phyloP scores from a whole-genome alignment of 2,797 vertebrate genomes.

The Acipenser transmontanus region DNA sequence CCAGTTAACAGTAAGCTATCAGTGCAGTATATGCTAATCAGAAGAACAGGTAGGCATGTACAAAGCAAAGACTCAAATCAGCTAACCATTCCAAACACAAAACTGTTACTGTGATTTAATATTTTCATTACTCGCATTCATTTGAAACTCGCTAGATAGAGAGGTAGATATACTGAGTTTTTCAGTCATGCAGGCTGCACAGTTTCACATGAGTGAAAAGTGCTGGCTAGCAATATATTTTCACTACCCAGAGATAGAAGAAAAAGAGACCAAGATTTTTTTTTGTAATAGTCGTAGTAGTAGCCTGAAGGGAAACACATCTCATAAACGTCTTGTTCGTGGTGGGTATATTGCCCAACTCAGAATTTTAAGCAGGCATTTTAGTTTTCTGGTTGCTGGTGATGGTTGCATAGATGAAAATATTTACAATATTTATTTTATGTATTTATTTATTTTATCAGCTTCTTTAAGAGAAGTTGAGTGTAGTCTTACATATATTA shows the following conservation, averaged over 20 bases:
- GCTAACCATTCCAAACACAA: no score
- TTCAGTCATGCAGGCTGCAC: no score
- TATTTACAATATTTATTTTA: no score
- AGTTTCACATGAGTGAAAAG: not conserved
- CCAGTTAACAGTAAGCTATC: no score
- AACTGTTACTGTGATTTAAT: no score
- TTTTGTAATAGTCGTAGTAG: not conserved
- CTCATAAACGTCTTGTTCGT: not conserved
- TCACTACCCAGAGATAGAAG: not conserved
- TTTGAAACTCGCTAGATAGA: no score
- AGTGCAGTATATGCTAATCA: no score
- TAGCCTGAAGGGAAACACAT: not conserved
- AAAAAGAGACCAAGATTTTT: not conserved
- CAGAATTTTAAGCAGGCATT: constrained; percentile 3
- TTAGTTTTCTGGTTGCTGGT: not conserved
- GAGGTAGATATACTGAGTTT: no score
- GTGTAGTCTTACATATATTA: no score
- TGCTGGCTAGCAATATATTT: not conserved
- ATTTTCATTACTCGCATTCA: no score
- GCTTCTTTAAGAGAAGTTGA: not conserved
- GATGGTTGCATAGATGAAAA: not conserved
- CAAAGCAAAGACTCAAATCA: no score
- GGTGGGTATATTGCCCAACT: not conserved
- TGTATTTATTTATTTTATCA: not conserved
- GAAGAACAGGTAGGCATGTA: no score